Evolutionary conservation across 2,888 invertebrate genomes (phyloP).

Genomic region (Pyrocoelia pectoralis): DNA sequence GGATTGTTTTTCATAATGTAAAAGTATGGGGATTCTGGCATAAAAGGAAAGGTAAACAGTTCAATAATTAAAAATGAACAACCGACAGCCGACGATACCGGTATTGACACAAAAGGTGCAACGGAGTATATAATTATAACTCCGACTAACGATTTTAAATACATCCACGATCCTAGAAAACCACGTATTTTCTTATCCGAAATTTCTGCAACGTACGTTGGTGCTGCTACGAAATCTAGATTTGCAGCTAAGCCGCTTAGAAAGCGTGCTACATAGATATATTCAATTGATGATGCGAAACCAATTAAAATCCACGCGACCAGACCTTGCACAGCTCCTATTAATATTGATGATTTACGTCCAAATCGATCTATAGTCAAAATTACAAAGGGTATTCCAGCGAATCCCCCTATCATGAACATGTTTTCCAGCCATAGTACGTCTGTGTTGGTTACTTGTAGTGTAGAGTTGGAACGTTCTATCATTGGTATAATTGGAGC

Average conservation of each 20-base stretch:
- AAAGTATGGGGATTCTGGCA: slow-evolving; percentile 58
- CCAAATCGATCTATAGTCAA: slow-evolving; percentile 52
- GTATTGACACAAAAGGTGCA: slow-evolving; percentile 53
- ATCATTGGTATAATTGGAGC: slow-evolving; percentile 55
- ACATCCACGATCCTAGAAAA: slow-evolving; percentile 55
- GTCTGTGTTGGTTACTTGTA: slow-evolving; percentile 44
- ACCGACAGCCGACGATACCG: slow-evolving; percentile 51
- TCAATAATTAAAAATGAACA: slow-evolving; percentile 44
- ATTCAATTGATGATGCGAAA: slow-evolving; percentile 47
- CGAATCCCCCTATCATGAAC: slow-evolving; percentile 46
- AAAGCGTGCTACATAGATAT: slow-evolving; percentile 53
- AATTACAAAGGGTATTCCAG: slow-evolving; percentile 53
- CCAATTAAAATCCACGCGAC: slow-evolving; percentile 54
- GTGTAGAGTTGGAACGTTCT: slow-evolving; percentile 46
- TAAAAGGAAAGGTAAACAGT: slow-evolving; percentile 51
- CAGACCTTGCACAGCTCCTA: slow-evolving; percentile 50
- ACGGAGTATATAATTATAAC: slow-evolving; percentile 54
- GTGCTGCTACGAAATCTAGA: slow-evolving; percentile 56
- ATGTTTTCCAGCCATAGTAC: slow-evolving; percentile 48
- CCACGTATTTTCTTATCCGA: slow-evolving; percentile 57
- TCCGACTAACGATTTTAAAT: slow-evolving; percentile 56
- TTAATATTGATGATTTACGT: slow-evolving; percentile 51
- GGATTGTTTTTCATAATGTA: slow-evolving; percentile 48
- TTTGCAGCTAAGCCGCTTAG: slow-evolving; percentile 56
- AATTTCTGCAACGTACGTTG: slow-evolving; percentile 58